phyloP scores from a whole-genome alignment of 2,888 invertebrate species.

The Peribatodes rhomboidaria region DNA sequence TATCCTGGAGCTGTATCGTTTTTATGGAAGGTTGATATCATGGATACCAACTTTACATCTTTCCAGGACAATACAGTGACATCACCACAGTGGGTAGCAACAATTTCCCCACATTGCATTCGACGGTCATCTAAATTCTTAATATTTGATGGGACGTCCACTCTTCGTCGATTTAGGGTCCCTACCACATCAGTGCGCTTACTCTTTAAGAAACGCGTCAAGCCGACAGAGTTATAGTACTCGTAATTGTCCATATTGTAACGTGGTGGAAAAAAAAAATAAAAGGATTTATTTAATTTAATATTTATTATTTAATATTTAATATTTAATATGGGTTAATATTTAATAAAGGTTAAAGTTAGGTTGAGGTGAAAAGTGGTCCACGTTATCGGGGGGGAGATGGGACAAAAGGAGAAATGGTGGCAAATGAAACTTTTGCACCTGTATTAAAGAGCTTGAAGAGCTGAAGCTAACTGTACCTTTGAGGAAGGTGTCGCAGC shows the following conservation, averaged over 20 bases:
- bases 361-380: no score
- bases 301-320: no score
- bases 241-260: constrained; percentile 45
- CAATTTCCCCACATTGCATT: constrained; percentile 26
- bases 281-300: no score
- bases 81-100: constrained; percentile 37
- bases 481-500: no score
- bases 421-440: no score
- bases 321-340: no score
- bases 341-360: no score
- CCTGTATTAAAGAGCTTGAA: no score
- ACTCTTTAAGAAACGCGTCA: constrained; percentile 32
- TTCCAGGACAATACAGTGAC: constrained; percentile 41
- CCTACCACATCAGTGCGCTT: constrained; percentile 36
- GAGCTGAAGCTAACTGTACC: no score
- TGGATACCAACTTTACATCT: constrained; percentile 33
- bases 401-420: no score
- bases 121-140: constrained; percentile 25
- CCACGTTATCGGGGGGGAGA: no score
- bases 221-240: constrained; percentile 33
- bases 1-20: constrained; percentile 22
- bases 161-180: constrained; percentile 31
- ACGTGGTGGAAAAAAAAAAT: no score
- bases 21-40: constrained; percentile 26
- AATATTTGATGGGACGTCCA: constrained; percentile 25